Base-by-base conservation (phyloP, 2,888 invertebrate species). In the Lithophane leautieri region DNA sequence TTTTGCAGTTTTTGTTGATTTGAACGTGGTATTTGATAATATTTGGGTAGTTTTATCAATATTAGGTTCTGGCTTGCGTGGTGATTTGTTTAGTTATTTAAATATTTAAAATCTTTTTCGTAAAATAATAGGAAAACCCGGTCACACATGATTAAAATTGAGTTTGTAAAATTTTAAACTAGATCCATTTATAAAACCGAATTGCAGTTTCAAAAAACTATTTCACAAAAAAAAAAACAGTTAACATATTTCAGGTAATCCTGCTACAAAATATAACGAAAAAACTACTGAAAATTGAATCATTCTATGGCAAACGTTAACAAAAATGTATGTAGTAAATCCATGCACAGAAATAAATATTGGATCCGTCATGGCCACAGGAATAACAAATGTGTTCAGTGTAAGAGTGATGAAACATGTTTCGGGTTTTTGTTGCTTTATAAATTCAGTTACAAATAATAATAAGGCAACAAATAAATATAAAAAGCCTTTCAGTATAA, bases 301-400 rank as follows among this genome's bases (percentile, higher is more conserved):
- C 63, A 66, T 78, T 73, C 58, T 60, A 72, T 66, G 25, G 61
- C 3, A 54, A 75, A 75, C 19, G 52, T 73, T 73, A 68, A 40
- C 65, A 76, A 58, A 80, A 74, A 63, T 50, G 60, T 42, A 44
- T 54, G 58, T 58, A 66, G 70, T 70, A 83, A 87, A 81, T 81
- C 73, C 62, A 54, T 11, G 9, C 42, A 72, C 68, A 69, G 70
- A 76, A 76, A 76, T 77, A 80, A 74, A 86, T 76, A 81, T 81
- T 72, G 71, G 52, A 74, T 52, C 44, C 54, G 78, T 78, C 73
- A 78, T 42, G 44, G 60, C 70, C 73, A 62, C 73, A 67, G 65
- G 66, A 75, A 77, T 74, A 83, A 78, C 77, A 79, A 84, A 87
- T 76, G 74, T 66, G 78, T 70, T 75, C 72, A 73, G 50, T 73